Evolutionary conservation across 2,888 invertebrate genomes (phyloP), one percentile per base, ranked within the genome.

Genomic region (Drosophila anceps): DNA sequence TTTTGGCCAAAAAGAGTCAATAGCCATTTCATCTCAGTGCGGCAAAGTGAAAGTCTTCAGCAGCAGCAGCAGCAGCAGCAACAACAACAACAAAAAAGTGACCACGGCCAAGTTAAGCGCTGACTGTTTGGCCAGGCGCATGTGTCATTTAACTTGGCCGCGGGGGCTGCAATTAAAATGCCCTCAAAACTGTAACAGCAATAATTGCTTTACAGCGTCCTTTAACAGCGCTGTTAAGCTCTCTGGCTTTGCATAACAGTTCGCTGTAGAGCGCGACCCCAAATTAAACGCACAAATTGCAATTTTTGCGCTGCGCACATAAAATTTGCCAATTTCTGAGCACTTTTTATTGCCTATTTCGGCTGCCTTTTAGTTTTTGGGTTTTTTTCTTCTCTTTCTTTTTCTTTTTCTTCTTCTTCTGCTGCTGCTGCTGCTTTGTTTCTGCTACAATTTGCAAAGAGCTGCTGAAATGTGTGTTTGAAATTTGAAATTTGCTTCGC

Each of bases 131-230:
- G 55, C 62, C 82, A 58, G 73, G 72, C 69, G 74, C 74, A 84
- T 85, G 85, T 84, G 84, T 84, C 88, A 88, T 88, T 88, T 85
- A 79, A 64, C 61, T 64, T 88, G 54, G 76, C 73, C 84, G 82
- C 82, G 70, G 88, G 83, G 68, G 85, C 72, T 76, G 86, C 79
- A 82, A 88, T 84, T 84, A 84, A 84, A 81, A 88, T 83, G 74
- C 79, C 88, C 79, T 74, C 57, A 85, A 84, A 84, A 82, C 82
- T 87, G 80, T 75, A 79, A 79, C 77, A 51, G 50, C 54, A 35
- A 43, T 60, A 64, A 72, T 68, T 68, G 48, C 43, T 65, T 57
- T 43, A 51, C 51, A 63, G 48, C 60, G 57, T 68, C 60, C 58
- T 70, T 62, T 57, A 73, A 71, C 68, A 71, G 69, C 54, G 53